Evolutionary conservation across 2,797 vertebrate species (phyloP), one percentile per base, ranked within the genome.

Genomic region (Apogon talboti): DNA sequence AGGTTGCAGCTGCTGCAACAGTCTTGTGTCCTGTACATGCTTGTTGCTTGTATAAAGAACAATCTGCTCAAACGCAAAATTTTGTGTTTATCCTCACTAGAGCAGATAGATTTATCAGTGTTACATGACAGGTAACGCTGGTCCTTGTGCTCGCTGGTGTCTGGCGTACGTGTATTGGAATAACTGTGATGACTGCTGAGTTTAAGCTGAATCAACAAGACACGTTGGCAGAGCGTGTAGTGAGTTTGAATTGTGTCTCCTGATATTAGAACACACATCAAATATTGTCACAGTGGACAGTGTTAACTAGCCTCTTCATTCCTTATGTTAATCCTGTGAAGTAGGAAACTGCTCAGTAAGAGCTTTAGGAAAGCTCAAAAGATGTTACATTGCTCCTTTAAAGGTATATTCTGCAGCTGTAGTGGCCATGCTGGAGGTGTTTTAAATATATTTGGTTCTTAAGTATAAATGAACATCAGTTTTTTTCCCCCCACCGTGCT

Each of bases 131-230:
- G 37, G 64, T 48, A 52, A 30, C 33, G 71, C 37, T 55, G 30
- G 15, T 48, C 21, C 48, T 63, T 13, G 55, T 14, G 19, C 61
- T 42, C 44, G 46, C 28, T 10, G 4, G 4, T 40, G 44, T 73
- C 47, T 43, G 46, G 13, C 51, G 56, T 35, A 9, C 10, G 35
- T 2, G 2, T 12, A 48, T 79, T 79, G 70, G 59, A 76, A 69
- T 78, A 62, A 66, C 62, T 40, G 33, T 62, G 65, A 66, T 33
- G 47, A 71, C 53, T 6, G 33, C 16, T 69, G 71, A 78, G 66
- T 52, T 56, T 66, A 49, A 68, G 48, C 35, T 58, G 43, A 67
- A 45, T 76, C 58, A 49, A n/a, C 28, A 12, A 16, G 47, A 51
- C 55, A 12, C 21, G 21, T 57, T 46, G 73, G 54, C 46, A 12